Percentiles rank a stretch among this genome's conserved stretches.
Conservation (phyloP, 1,140 invertebrate genomes). For the Drosophila tani region DNA sequence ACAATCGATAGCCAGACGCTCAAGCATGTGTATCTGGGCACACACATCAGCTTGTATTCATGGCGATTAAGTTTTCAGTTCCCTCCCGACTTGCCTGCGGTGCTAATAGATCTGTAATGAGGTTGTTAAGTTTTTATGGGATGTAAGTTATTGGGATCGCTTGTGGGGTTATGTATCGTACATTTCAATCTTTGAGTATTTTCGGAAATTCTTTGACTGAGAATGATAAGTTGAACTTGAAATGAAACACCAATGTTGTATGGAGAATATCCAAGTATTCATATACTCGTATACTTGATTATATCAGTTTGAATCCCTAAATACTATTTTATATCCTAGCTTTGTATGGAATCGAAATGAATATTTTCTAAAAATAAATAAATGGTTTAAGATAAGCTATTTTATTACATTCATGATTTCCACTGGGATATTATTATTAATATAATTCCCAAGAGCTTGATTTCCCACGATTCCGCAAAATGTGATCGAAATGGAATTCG, state of each 20-base stretch:
- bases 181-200: neutral
- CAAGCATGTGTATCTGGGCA: conserved; percentile 37
- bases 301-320: too few relatives aligned
- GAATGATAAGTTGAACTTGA: too few relatives aligned
- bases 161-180: neutral
- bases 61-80: conserved; percentile 27
- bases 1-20: conserved; percentile 51
- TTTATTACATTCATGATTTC: too few relatives aligned
- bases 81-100: conserved; percentile 1
- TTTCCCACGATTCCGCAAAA: conserved; percentile 3
- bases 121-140: conserved; percentile 23
- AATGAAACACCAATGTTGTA: too few relatives aligned
- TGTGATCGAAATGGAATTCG: neutral
- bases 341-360: too few relatives aligned
- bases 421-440: neutral
- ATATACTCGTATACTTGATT: too few relatives aligned
- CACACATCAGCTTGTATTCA: conserved; percentile 15
- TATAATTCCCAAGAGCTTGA: neutral
- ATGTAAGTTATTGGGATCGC: conserved; percentile 2
- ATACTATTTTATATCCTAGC: too few relatives aligned
- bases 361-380: too few relatives aligned
- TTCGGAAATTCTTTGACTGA: neutral
- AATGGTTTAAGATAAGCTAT: too few relatives aligned
- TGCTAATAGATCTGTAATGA: conserved; percentile 45
- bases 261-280: too few relatives aligned